phyloP scores from a whole-genome alignment of 64 coral and sea anemone genomes.

The Catalaphyllia jardinei region DNA sequence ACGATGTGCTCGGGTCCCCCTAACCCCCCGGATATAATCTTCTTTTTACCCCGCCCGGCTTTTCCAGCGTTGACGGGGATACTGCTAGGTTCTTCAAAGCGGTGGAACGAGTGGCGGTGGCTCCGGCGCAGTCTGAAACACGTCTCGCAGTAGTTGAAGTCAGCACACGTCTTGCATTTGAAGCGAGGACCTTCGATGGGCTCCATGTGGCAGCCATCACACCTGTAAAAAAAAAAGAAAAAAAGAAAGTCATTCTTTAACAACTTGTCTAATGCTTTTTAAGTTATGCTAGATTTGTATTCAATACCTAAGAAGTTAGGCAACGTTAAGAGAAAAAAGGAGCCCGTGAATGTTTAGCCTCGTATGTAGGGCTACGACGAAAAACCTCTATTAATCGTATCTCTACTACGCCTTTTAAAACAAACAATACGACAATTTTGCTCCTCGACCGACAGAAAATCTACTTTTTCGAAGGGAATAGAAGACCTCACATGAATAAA shows the following conservation, averaged over 20 bases:
- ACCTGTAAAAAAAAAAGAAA: constrained; percentile 45
- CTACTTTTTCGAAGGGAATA: too few relatives aligned
- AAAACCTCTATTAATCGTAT: too few relatives aligned
- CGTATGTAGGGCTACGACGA: too few relatives aligned
- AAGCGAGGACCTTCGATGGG: constrained; percentile 93
- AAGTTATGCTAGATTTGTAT: too few relatives aligned
- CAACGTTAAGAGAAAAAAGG: too few relatives aligned
- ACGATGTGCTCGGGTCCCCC: constrained; percentile 73
- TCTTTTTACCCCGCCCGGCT: constrained; percentile 74
- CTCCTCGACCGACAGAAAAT: too few relatives aligned
- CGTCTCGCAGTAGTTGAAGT: constrained; percentile 96
- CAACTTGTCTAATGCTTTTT: too few relatives aligned
- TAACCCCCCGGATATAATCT: constrained; percentile 9
- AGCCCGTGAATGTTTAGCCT: too few relatives aligned
- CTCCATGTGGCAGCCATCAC: constrained; percentile 86
- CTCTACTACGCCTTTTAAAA: too few relatives aligned
- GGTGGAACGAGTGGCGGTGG: constrained; percentile 92
- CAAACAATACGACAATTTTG: too few relatives aligned
- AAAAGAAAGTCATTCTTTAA: neutral
- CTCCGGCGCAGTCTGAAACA: constrained; percentile 89
- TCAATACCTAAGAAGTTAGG: too few relatives aligned
- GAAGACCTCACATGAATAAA: too few relatives aligned
- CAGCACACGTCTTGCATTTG: constrained; percentile 89
- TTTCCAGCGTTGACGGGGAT: constrained; percentile 92
- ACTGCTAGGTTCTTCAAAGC: constrained; percentile 88